phyloP scores from a whole-genome alignment of 2,888 invertebrate species.

The Magallana nippona region DNA sequence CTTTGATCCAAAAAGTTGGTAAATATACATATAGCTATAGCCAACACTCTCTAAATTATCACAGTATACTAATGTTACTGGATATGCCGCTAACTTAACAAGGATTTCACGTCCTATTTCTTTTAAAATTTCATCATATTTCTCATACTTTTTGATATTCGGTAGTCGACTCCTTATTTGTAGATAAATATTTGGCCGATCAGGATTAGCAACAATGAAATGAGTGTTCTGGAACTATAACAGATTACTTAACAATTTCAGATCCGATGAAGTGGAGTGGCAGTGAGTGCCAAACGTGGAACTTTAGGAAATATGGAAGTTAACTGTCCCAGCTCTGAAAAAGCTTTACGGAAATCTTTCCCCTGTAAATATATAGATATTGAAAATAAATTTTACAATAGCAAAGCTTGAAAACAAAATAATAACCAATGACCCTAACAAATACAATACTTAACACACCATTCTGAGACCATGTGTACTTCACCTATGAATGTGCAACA shows the following conservation, averaged over 20 bases:
- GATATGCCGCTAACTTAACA: slow-evolving; percentile 27
- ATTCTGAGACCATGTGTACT: slow-evolving; percentile 46
- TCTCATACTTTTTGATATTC: slow-evolving; percentile 42
- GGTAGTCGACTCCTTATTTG: slow-evolving; percentile 1
- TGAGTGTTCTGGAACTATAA: slow-evolving; percentile 42
- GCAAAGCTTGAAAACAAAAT: background rate
- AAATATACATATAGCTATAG: slow-evolving; percentile 50
- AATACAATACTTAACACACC: background rate
- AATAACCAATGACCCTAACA: background rate
- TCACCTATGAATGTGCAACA: slow-evolving; percentile 40
- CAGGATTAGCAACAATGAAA: slow-evolving; percentile 36
- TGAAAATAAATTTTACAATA: background rate
- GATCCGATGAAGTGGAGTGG: slow-evolving; percentile 53
- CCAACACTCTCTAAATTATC: slow-evolving; percentile 50
- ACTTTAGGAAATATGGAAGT: slow-evolving; percentile 29
- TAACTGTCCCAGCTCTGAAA: slow-evolving; percentile 47
- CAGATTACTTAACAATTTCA: slow-evolving; percentile 37
- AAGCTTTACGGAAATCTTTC: slow-evolving; percentile 47
- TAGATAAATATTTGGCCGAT: slow-evolving; percentile 46
- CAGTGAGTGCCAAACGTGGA: slow-evolving; percentile 53
- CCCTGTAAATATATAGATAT: slow-evolving; percentile 43
- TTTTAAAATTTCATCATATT: slow-evolving; percentile 46
- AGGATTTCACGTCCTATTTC: slow-evolving; percentile 35
- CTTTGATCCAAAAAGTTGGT: slow-evolving; percentile 38
- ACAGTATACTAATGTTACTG: slow-evolving; percentile 49